A percentile compares a stretch with the other conserved stretches of the same genome.
Conservation (phyloP, 2,113 vertebrate genomes). For the Ceyx melanurus region DNA sequence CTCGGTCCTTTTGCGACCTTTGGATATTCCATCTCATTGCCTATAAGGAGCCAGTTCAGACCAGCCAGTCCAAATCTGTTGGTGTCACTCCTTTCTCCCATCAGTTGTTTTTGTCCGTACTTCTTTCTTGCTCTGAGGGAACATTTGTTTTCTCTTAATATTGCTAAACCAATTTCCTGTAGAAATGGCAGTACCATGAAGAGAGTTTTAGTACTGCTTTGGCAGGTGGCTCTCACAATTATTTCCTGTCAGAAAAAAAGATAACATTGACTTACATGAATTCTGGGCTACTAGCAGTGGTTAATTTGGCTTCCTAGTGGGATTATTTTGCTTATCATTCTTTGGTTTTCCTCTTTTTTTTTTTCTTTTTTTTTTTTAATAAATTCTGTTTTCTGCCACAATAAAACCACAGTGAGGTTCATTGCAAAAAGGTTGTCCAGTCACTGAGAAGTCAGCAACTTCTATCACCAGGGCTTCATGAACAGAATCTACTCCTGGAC, state of each 20-base stretch:
- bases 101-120: neutral
- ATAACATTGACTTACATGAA: neutral
- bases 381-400: neutral
- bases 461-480: neutral
- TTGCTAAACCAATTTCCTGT: neutral
- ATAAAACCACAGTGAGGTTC: neutral
- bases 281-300: neutral
- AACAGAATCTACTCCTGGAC: neutral
- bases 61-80: neutral
- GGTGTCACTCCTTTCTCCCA: neutral
- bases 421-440: neutral
- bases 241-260: neutral
- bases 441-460: fast-evolving
- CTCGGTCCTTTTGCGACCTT: slow-evolving; percentile 1
- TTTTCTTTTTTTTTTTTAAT: no score
- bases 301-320: neutral
- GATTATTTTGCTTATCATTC: neutral
- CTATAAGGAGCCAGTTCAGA: neutral
- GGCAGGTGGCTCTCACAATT: neutral
- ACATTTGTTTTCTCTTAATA: neutral
- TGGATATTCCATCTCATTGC: neutral
- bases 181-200: neutral
- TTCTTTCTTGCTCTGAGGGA: neutral
- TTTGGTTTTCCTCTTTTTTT: neutral
- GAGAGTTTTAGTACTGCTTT: neutral